Evolutionary conservation across 2,113 vertebrate genomes (phyloP).

Genomic region (Pipa parva): DNA sequence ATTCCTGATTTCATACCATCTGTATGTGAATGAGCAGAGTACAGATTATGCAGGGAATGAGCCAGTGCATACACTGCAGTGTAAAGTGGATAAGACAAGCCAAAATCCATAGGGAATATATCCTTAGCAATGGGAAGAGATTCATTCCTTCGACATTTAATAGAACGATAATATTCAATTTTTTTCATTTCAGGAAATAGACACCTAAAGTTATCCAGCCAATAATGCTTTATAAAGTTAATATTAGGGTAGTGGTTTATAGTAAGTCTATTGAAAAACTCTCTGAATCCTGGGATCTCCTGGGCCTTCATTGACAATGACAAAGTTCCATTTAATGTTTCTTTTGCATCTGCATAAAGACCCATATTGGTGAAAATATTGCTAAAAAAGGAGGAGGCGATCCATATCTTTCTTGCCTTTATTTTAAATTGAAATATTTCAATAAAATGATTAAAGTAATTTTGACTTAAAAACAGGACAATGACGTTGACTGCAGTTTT

Average conservation of each 20-base stretch:
- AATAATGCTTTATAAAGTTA: too few relatives aligned
- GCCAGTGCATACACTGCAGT: constrained; percentile 6
- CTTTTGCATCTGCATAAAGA: background rate
- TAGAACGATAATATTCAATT: too few relatives aligned
- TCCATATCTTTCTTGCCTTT: background rate
- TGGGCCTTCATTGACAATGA: background rate
- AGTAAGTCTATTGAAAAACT: background rate
- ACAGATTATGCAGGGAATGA: background rate
- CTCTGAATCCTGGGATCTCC: background rate
- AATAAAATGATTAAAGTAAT: background rate
- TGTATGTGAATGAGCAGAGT: background rate
- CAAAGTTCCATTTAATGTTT: background rate
- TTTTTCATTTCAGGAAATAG: too few relatives aligned
- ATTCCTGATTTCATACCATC: background rate
- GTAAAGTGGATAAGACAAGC: background rate
- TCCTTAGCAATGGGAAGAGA: too few relatives aligned
- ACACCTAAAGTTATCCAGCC: too few relatives aligned
- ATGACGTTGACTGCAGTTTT: background rate
- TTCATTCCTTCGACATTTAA: constrained; percentile 1
- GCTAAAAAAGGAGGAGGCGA: background rate
- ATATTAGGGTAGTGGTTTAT: background rate
- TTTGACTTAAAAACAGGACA: background rate
- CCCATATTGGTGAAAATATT: background rate
- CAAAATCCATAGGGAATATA: too few relatives aligned
- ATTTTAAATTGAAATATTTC: background rate